Conservation (phyloP, 1,140 invertebrate genomes). For the Lutraria rhynchaena region DNA sequence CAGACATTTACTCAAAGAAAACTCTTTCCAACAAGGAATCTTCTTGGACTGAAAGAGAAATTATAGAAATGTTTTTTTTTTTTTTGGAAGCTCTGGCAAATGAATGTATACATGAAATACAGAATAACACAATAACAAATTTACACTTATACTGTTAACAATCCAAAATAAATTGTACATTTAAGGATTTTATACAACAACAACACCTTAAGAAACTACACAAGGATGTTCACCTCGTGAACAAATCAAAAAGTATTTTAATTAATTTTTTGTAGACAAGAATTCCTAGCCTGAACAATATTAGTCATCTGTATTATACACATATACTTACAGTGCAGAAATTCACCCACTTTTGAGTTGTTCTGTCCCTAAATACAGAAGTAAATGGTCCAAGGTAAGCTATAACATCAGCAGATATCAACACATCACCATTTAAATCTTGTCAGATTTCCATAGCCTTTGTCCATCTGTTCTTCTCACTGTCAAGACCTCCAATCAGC, state of each 20-base stretch:
- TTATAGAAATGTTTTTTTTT: too few relatives aligned
- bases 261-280: not conserved
- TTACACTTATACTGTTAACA: too few relatives aligned
- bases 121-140: too few relatives aligned
- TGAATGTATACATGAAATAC: too few relatives aligned
- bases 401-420: conserved; percentile 93
- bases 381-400: conserved; percentile 96
- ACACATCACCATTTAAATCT: conserved; percentile 91
- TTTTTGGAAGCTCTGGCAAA: not conserved
- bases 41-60: conserved; percentile 85
- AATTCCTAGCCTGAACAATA: too few relatives aligned
- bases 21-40: conserved; percentile 89
- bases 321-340: conserved; percentile 84
- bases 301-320: too few relatives aligned
- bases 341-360: conserved; percentile 89
- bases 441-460: conserved; percentile 89
- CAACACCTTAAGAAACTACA: too few relatives aligned
- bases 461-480: conserved; percentile 87
- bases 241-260: not conserved
- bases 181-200: too few relatives aligned
- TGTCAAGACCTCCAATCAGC: conserved; percentile 82
- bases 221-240: too few relatives aligned
- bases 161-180: too few relatives aligned
- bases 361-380: conserved; percentile 88
- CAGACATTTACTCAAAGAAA: conserved; percentile 89